phyloP scores from a whole-genome alignment of 35 echinoderm and acorn worm genomes.

The Ophioderma brevispina region DNA sequence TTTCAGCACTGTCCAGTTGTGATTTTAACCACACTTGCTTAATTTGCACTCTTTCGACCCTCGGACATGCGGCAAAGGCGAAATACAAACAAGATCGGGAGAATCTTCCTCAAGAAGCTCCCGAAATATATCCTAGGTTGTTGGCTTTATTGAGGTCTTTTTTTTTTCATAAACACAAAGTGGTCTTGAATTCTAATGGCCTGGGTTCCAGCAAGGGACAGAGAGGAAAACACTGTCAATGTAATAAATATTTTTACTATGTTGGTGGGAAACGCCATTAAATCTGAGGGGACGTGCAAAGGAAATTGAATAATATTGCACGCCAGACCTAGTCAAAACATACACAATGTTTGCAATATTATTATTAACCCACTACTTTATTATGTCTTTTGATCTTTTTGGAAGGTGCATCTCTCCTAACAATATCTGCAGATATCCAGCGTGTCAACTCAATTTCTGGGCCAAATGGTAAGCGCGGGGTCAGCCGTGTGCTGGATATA shows the following conservation, averaged over 20 bases:
- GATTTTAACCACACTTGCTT: neutral
- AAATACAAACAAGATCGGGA: neutral
- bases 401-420: too few relatives aligned
- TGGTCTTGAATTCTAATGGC: neutral
- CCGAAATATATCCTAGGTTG: neutral
- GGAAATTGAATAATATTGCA: constrained; percentile 3
- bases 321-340: constrained; percentile 5
- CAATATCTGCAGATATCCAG: too few relatives aligned
- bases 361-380: neutral
- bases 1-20: neutral
- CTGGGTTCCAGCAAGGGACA: neutral
- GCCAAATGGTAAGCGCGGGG: too few relatives aligned
- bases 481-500: neutral
- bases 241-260: neutral
- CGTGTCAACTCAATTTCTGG: too few relatives aligned
- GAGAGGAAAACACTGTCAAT: neutral
- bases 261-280: neutral
- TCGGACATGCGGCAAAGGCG: neutral
- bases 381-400: neutral
- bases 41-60: neutral
- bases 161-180: neutral
- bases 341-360: neutral
- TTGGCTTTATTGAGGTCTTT: neutral
- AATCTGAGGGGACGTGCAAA: neutral
- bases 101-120: neutral